phyloP scores from a whole-genome alignment of 2,113 vertebrate species.

The Riparia riparia region DNA sequence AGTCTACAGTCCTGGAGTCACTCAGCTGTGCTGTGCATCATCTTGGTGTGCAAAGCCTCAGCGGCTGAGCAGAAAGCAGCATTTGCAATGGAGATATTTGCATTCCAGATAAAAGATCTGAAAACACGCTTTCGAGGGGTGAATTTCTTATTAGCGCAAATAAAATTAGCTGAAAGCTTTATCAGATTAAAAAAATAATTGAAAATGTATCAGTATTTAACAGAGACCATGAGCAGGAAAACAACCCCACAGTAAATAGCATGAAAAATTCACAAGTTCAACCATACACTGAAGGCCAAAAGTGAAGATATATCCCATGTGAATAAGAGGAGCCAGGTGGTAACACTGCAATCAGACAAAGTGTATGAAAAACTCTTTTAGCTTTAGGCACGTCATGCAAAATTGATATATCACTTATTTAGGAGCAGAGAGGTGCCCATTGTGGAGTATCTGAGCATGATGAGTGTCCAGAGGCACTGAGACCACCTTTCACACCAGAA shows the following conservation, averaged over 20 bases:
- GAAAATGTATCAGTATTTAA: slow-evolving; percentile 74
- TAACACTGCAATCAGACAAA: neutral
- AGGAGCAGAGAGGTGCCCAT: neutral
- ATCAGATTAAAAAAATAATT: slow-evolving; percentile 79
- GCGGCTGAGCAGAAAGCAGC: slow-evolving; percentile 8
- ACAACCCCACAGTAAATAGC: slow-evolving; percentile 34
- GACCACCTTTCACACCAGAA: neutral
- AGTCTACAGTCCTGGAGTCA: neutral
- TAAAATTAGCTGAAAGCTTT: slow-evolving; percentile 76
- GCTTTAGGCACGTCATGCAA: neutral
- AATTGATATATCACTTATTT: slow-evolving; percentile 11
- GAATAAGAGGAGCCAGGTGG: neutral
- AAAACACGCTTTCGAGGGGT: slow-evolving; percentile 49
- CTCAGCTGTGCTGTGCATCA: neutral
- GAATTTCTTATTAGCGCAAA: slow-evolving; percentile 60
- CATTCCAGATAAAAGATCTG: slow-evolving; percentile 59
- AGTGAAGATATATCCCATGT: neutral
- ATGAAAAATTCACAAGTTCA: slow-evolving; percentile 66
- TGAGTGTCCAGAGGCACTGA: neutral
- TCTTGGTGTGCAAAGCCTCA: neutral
- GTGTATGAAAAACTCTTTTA: neutral
- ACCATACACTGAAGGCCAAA: slow-evolving; percentile 1
- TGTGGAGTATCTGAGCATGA: neutral
- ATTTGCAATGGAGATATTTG: slow-evolving; percentile 16
- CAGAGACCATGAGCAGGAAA: slow-evolving; percentile 47